Evolutionary conservation across 2,797 vertebrate genomes (phyloP), one percentile per base, ranked within the genome.

Genomic region (Crenuchus spilurus): DNA sequence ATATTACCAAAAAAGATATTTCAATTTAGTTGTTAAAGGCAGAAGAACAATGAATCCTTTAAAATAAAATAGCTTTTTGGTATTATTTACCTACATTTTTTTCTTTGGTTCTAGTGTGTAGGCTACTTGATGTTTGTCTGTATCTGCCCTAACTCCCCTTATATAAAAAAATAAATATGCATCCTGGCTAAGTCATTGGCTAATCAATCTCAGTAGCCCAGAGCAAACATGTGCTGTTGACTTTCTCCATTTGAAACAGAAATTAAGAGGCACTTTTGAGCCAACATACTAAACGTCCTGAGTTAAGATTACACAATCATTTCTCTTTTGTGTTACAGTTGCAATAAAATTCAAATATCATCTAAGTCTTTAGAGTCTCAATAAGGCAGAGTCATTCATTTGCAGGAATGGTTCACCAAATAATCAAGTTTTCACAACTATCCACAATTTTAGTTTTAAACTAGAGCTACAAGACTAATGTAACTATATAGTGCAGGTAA

Each of bases 251-350:
- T 64, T 42, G 22, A 10, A 11, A 65, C 3, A 41, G 2, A 54
- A 44, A 63, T 5, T 63, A 58, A 13, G 35, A 65, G 41, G 52
- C 74, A 69, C 55, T 20, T 37, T 37, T 37, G 60, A 55, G 48
- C 1, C 16, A 49, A 1, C n/a, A 76, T 33, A 52, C 14, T 39
- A 9, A 16, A 24, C 0, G 8, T 37, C 18, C 0, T 58, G 42
- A 48, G 18, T 18, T 24, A n/a, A 26, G 28, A n/a, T 24, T n/a
- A 16, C 24, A 10, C 41, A 41, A 51, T 1, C 51, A 39, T 30
- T 74, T n/a, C 22, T n/a, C 9, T 33, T 48, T 54, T 24, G 28
- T 54, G 22, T 8, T 24, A 51, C 48, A 51, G 18, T 20, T 24
- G 24, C n/a, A n/a, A n/a, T n/a, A n/a, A n/a, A n/a, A n/a, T n/a